Conservation (phyloP, 2,797 vertebrate species). For the Botia kubotai region DNA sequence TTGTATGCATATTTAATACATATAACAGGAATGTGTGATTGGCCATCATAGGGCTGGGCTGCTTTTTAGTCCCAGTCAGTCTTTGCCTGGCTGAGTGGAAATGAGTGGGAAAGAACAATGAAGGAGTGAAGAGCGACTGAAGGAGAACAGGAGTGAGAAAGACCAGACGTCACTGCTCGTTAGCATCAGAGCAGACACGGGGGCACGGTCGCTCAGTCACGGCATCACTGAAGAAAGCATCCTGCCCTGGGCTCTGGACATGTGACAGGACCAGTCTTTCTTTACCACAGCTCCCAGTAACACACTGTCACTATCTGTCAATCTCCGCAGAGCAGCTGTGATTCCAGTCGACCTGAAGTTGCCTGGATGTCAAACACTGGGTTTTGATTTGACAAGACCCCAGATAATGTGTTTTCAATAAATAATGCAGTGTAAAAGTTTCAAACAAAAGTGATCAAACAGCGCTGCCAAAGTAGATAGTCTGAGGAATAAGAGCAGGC, state of each 20-base stretch:
- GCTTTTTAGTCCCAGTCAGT: neutral
- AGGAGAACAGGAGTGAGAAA: constrained; percentile 64
- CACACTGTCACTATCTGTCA: constrained; percentile 29
- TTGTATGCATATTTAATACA: neutral
- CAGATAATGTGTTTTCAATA: constrained; percentile 25
- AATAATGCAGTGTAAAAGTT: constrained; percentile 18
- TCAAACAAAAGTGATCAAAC: constrained; percentile 23
- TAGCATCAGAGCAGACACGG: constrained; percentile 44
- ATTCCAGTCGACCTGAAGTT: constrained; percentile 15
- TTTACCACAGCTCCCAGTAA: constrained; percentile 52
- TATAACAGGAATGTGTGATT: neutral
- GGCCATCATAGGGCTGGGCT: neutral
- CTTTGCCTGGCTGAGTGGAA: neutral
- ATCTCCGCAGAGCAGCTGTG: constrained; percentile 29
- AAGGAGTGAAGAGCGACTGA: constrained; percentile 53
- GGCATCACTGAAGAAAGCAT: constrained; percentile 38
- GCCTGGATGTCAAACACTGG: neutral
- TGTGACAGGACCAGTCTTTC: constrained; percentile 51
- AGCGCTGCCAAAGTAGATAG: constrained; percentile 20
- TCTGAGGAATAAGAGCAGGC: constrained; percentile 26
- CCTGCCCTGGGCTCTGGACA: constrained; percentile 35
- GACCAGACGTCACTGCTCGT: constrained; percentile 51
- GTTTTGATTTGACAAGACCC: constrained; percentile 17
- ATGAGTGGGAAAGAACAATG: constrained; percentile 33
- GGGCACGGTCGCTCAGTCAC: constrained; percentile 11